Base-by-base conservation (phyloP, 2,888 invertebrate genomes). In the Xestoiulus laeticollis region DNA sequence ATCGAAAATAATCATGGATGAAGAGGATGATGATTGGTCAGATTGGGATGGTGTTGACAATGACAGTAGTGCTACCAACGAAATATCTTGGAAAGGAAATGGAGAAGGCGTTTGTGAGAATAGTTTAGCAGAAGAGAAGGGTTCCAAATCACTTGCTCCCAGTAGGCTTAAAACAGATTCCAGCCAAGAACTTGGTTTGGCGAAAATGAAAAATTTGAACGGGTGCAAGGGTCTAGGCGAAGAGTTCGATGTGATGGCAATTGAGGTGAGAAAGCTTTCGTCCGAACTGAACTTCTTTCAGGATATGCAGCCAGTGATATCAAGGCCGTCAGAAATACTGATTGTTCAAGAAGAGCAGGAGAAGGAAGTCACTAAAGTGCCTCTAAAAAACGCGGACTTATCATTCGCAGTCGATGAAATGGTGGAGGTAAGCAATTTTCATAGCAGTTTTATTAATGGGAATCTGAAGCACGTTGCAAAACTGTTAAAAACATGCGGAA, bases 251-350 rank as follows among this genome's bases (percentile, higher is more conserved):
- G 85, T 87, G 33, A 85, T 85, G 48, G 87, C 87, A 14, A 38
- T 87, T 14, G 83, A 87, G 38, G 68, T 83, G 14, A 85, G 43
- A 38, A 87, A 82, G 33, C 85, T 38, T 19, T 43, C 44, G 16
- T 33, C 26, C 32, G 87, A 87, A 43, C 22, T 33, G 33, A 83
- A 87, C 59, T 87, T 85, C 53, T 87, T 87, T 59, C 44, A 38
- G 19, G 87, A 87, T 53, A 87, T 87, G 87, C 85, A 87, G 85
- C 87, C 87, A 16, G 59, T 53, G 32, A 87, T 87, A 68, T 68
- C 68, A 1, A 68, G 68, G 68, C 68, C 68, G 26, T 8, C 6
- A 10, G 12, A 68, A n/a, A 26, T 68, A 10, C 22, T 26, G 26
- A 4, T 68, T n/a, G 68, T 26, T 19, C 6, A 4, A 6, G 59